Percentiles rank a stretch among this genome's conserved stretches.
phyloP scores from a whole-genome alignment of 2,888 invertebrate genomes.

The Tipula lateralis region DNA sequence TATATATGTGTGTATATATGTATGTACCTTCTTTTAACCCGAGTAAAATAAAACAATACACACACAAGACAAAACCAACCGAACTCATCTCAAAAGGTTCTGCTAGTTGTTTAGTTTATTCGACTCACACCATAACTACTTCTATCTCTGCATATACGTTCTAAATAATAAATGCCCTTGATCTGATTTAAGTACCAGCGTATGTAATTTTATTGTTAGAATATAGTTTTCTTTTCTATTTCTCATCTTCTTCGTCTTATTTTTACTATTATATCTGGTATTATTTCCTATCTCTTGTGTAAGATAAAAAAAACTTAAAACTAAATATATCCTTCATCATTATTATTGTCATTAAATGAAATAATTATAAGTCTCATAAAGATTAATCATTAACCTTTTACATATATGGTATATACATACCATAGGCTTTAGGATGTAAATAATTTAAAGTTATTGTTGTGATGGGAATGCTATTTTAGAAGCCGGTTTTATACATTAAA shows the following conservation, averaged over 20 bases:
- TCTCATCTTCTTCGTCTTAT: neutral
- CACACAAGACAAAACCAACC: neutral
- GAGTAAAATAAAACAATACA: neutral
- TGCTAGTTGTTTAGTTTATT: neutral
- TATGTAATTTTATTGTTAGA: slow-evolving; percentile 4
- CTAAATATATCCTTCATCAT: neutral
- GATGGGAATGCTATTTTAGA: no score
- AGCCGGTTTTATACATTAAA: no score
- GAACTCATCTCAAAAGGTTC: slow-evolving; percentile 19
- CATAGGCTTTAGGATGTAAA: neutral
- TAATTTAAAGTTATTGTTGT: neutral
- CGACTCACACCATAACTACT: neutral
- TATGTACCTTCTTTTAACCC: neutral
- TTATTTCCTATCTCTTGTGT: slow-evolving; percentile 19
- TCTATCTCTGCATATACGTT: neutral
- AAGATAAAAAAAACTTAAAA: neutral
- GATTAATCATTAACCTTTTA: neutral
- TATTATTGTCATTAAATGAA: neutral
- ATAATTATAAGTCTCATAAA: neutral
- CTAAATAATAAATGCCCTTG: slow-evolving; percentile 24
- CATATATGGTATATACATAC: neutral
- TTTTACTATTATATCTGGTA: neutral
- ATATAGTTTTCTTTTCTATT: neutral
- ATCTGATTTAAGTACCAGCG: slow-evolving; percentile 19
- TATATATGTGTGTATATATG: neutral